These are phyloP conservation scores for Hyposoter dolosus DNA, from an alignment of 2,888 invertebrate genomes.

Conservation along the genomic window DNA sequence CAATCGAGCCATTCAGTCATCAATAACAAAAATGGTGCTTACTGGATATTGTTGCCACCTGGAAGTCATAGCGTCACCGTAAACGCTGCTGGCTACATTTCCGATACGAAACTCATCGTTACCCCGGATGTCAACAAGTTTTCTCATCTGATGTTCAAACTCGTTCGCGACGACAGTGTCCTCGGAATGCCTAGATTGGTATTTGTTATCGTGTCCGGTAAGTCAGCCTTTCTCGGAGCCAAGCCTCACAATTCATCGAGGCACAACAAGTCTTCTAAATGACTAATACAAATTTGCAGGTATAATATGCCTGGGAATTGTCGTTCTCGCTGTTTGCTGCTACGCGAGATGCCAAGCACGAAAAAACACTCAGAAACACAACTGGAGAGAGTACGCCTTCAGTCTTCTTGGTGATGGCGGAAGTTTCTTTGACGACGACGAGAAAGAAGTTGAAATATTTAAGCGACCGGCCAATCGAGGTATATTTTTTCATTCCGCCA, in stretches of 20 bases:
- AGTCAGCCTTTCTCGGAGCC: conserved; percentile 65
- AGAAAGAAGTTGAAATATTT: conserved; percentile 85
- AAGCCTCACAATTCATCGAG: neutral
- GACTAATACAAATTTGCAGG: conserved; percentile 83
- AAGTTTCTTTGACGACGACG: conserved; percentile 86
- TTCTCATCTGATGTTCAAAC: conserved; percentile 87
- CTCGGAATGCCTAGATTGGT: conserved; percentile 91
- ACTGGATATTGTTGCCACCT: conserved; percentile 79
- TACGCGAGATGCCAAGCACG: conserved; percentile 85
- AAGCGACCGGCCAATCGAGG: conserved; percentile 81
- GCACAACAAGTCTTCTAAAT: neutral
- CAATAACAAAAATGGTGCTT: conserved; percentile 79
- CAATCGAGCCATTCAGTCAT: conserved; percentile 77
- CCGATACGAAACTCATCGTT: conserved; percentile 86
- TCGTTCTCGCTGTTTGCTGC: conserved; percentile 87
- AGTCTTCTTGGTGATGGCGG: conserved; percentile 87
- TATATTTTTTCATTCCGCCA: conserved; percentile 6
- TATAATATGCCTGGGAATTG: conserved; percentile 86
- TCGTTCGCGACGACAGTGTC: conserved; percentile 89
- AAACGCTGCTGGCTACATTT: conserved; percentile 87
- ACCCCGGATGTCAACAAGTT: conserved; percentile 77
- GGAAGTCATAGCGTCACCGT: conserved; percentile 87
- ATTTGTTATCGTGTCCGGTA: conserved; percentile 91
- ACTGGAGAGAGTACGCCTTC: conserved; percentile 86
- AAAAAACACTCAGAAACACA: conserved; percentile 81